A percentile compares a stretch with the other conserved stretches of the same genome.
phyloP scores from a whole-genome alignment of 2,888 invertebrate genomes.

The Podotricha telesiphe region DNA sequence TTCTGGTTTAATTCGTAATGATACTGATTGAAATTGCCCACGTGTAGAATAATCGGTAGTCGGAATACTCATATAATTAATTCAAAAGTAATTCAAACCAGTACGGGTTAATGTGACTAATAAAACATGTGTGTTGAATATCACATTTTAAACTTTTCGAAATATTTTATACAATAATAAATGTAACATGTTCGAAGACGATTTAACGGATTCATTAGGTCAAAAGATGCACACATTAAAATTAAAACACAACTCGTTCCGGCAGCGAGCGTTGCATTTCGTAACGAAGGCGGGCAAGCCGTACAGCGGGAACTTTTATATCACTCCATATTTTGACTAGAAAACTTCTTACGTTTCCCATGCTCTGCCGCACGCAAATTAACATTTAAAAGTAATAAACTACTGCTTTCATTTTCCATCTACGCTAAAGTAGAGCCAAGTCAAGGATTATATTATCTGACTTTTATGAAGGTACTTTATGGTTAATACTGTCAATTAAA shows the following conservation, averaged over 20 bases:
- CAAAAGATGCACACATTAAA: conserved; percentile 42
- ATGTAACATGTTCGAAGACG: conserved; percentile 33
- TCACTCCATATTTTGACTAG: conserved; percentile 32
- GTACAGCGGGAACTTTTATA: conserved; percentile 30
- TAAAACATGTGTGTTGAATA: conserved; percentile 36
- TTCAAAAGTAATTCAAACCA: conserved; percentile 36
- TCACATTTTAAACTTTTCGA: conserved; percentile 23
- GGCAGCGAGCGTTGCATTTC: conserved; percentile 27
- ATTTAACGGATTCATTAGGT: conserved; percentile 38
- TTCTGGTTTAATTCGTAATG: conserved; percentile 39
- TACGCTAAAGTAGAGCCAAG: conserved; percentile 39
- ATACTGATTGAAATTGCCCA: conserved; percentile 37
- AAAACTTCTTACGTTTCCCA: conserved; percentile 27
- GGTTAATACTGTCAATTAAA: conserved; percentile 43
- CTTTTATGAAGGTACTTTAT: conserved; percentile 45
- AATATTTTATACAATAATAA: conserved; percentile 30
- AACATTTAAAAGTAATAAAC: conserved; percentile 44
- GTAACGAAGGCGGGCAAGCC: conserved; percentile 27
- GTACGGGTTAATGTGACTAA: conserved; percentile 36
- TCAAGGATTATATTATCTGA: conserved; percentile 43
- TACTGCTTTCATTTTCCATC: conserved; percentile 42
- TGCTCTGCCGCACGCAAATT: conserved; percentile 37
- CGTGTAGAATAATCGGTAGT: conserved; percentile 34
- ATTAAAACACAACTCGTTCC: conserved; percentile 37
- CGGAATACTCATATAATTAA: conserved; percentile 37